Evolutionary conservation across 2,888 invertebrate genomes (phyloP), one percentile per base, ranked within the genome.

Genomic region (Stictocephala bisonia): DNA sequence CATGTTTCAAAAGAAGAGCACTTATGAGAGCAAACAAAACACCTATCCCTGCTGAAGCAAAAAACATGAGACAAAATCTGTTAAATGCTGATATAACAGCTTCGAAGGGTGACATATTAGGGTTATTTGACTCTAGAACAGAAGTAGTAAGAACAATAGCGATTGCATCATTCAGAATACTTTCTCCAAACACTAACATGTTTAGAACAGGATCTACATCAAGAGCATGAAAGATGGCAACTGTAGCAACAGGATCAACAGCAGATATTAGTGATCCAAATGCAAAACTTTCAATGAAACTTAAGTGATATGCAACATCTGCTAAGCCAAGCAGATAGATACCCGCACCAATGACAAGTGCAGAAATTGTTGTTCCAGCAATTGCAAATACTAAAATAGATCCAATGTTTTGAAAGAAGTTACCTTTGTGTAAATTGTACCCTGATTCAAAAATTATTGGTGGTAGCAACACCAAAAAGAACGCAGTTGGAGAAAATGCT

Each of bases 381-480:
- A 99, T 97, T 1, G 99, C 99, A 89, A 99, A 99, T 0, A 98
- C 91, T 81, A 99, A 85, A 80, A 99, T 99, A 2, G 98, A 97
- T n/a, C 97, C 98, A 82, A 99, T 97, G 83, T 99, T 99, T 85
- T 99, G 81, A 81, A 94, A 95, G 81, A 94, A 95, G 81, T 95
- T 94, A 77, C 97, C 98, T 85, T 99, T 99, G 82, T 99, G 99
- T 74, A 99, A 88, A 87, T 99, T 99, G 83, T 99, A 99, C 2
- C 99, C 99, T 2, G 97, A 97, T 85, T 99, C 99, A 86, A 99
- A 99, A 80, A 99, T 99, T 71, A 99, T 99, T 0, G 99, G 99
- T 9, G 99, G 99, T 68, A 99, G 85, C 0, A 99, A 88, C 1
- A 99, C 94, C 68, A 99, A 88, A 82, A 99, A 99, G 84, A 99